Conservation (phyloP, 2,888 invertebrate genomes). For the Hemicrepidius hirtus region DNA sequence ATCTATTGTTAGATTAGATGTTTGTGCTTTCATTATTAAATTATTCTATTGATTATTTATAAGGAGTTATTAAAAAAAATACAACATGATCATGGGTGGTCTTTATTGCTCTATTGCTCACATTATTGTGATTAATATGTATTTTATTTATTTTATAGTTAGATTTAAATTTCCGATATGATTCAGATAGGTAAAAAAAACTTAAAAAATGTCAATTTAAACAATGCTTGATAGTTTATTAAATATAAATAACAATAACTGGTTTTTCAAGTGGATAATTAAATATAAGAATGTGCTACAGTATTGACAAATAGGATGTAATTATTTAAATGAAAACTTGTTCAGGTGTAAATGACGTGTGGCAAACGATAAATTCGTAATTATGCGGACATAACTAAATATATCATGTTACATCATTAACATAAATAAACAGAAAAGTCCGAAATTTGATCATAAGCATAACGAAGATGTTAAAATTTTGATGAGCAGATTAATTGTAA, state of each 20-base stretch:
- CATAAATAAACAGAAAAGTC: conserved; percentile 44
- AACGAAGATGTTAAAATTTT: conserved; percentile 18
- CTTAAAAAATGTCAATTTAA: background rate
- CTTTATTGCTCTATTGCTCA: no score
- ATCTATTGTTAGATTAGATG: background rate
- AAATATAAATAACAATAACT: conserved; percentile 28
- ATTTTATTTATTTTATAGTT: no score
- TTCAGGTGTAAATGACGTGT: conserved; percentile 39
- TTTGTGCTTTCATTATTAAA: background rate
- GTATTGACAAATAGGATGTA: conserved; percentile 44
- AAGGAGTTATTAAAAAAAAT: no score
- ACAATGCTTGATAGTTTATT: background rate
- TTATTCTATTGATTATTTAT: no score
- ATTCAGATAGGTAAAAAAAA: background rate
- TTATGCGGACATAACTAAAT: conserved; percentile 40
- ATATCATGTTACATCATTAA: conserved; percentile 48
- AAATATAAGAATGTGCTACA: conserved; percentile 31
- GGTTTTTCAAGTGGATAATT: conserved; percentile 31
- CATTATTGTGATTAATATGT: no score
- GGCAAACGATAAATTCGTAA: conserved; percentile 46
- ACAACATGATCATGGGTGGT: no score
- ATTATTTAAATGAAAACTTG: conserved; percentile 47
- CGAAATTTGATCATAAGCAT: conserved; percentile 23
- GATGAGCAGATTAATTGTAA: conserved; percentile 20
- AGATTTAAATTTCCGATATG: no score